These are phyloP conservation scores for Rhabdornis inornatus DNA, from an alignment of 2,113 vertebrate species.

Conservation along the genomic window DNA sequence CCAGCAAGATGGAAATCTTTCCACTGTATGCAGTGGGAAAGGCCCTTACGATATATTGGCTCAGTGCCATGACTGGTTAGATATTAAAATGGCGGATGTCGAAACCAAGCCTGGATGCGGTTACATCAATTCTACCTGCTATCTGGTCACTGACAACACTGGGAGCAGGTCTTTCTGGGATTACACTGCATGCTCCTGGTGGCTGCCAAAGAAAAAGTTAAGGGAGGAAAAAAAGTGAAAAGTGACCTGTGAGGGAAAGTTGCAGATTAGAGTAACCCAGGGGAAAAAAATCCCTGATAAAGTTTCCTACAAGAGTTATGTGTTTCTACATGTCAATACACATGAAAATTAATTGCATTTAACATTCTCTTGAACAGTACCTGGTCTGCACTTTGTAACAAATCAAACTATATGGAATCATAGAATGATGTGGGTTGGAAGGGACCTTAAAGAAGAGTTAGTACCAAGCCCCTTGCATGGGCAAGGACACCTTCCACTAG, in stretches of 20 bases:
- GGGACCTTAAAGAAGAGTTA: not conserved
- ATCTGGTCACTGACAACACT: not conserved
- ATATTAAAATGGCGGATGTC: not conserved
- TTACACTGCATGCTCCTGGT: not conserved
- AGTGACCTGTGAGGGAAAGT: not conserved
- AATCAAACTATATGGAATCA: not conserved
- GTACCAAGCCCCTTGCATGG: not conserved
- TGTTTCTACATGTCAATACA: not conserved
- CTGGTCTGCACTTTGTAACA: not conserved
- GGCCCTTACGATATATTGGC: not conserved
- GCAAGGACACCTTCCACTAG: not conserved
- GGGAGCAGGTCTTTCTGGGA: not conserved
- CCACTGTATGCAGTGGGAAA: not conserved
- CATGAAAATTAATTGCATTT: not conserved
- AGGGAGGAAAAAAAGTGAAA: not conserved
- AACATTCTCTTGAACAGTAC: not conserved
- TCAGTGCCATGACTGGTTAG: not conserved
- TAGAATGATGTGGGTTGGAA: not conserved
- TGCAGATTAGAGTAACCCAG: not conserved
- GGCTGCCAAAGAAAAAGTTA: not conserved
- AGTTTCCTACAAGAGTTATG: not conserved
- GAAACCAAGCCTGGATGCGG: not conserved
- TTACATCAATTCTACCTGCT: not conserved
- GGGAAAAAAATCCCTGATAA: not conserved
- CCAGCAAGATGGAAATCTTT: not conserved